Evolutionary conservation across 37 sponge, comb jelly and placozoan species (phyloP).

Genomic region (Theonella swinhoei): DNA sequence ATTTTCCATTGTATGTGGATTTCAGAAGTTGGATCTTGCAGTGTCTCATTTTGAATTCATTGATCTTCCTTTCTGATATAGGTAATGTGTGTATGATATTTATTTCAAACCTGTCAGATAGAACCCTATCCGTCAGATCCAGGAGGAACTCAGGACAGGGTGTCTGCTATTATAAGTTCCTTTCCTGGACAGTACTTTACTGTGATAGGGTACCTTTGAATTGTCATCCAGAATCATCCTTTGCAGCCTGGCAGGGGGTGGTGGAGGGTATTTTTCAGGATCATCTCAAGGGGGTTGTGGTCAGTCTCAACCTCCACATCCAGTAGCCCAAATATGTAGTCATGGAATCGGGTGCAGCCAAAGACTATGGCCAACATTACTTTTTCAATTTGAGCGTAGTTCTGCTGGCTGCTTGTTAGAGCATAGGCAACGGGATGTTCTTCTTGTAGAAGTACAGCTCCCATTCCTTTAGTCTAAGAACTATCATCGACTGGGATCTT

Average conservation of each 20-base stretch:
- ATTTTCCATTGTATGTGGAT: neutral
- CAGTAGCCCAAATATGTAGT: conserved; percentile 28
- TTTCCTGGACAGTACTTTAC: conserved; percentile 22
- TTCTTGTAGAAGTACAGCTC: conserved; percentile 45
- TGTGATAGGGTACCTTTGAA: conserved; percentile 22
- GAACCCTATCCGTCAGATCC: too few relatives aligned
- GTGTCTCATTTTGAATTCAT: neutral
- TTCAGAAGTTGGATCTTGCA: neutral
- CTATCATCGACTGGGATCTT: conserved; percentile 26
- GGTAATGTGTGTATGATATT: neutral
- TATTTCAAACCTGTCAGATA: neutral
- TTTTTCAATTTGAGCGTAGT: too few relatives aligned
- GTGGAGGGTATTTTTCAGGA: conserved; percentile 22
- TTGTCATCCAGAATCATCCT: conserved; percentile 25
- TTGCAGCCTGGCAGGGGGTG: conserved; percentile 39
- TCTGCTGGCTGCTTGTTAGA: conserved; percentile 20
- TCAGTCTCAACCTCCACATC: conserved; percentile 35
- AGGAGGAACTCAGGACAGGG: neutral
- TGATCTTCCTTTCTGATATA: neutral
- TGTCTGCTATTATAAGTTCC: too few relatives aligned
- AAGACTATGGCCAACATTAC: too few relatives aligned
- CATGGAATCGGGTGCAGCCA: conserved; percentile 26
- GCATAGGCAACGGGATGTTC: conserved; percentile 9
- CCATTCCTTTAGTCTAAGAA: too few relatives aligned
- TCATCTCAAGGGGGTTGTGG: conserved; percentile 41